Conservation (phyloP, 2,113 vertebrate genomes). For the Brienomyrus brachyistius region DNA sequence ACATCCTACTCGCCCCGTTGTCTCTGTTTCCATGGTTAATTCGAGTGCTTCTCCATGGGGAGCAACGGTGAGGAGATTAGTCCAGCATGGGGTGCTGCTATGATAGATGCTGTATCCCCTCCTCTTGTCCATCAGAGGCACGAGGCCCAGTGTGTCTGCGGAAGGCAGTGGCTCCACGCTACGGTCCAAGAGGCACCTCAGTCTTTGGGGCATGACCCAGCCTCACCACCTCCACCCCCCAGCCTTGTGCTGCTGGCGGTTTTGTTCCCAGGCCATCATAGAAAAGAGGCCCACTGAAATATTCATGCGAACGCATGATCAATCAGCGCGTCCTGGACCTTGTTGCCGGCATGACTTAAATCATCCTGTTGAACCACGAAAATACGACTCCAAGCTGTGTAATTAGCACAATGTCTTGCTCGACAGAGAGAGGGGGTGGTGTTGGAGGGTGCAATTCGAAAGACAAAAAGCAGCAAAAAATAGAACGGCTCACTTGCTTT, state of each 20-base stretch:
- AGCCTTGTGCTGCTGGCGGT: background rate
- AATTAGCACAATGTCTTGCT: background rate
- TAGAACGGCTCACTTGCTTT: background rate
- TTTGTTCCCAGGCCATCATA: background rate
- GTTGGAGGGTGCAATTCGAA: background rate
- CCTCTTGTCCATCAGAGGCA: constrained; percentile 28
- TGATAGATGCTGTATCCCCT: constrained; percentile 28
- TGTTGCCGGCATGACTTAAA: background rate
- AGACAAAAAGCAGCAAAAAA: background rate
- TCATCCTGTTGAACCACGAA: background rate
- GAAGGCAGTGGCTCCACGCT: background rate
- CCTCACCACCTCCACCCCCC: background rate
- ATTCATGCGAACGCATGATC: background rate
- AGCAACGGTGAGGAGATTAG: constrained; percentile 19
- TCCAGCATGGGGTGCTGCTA: constrained; percentile 16
- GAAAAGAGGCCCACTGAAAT: background rate
- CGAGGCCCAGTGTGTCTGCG: constrained; percentile 9
- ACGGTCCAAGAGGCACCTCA: background rate
- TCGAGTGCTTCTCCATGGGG: constrained; percentile 3
- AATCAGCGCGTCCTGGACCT: background rate
- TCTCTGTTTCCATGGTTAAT: constrained; percentile 34
- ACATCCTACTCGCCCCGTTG: background rate
- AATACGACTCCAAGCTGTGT: background rate
- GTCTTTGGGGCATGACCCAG: background rate
- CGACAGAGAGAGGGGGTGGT: background rate